Percentiles rank a stretch among this genome's conserved stretches.
Conservation (phyloP, 2,888 invertebrate species). For the Neoascia interrupta region DNA sequence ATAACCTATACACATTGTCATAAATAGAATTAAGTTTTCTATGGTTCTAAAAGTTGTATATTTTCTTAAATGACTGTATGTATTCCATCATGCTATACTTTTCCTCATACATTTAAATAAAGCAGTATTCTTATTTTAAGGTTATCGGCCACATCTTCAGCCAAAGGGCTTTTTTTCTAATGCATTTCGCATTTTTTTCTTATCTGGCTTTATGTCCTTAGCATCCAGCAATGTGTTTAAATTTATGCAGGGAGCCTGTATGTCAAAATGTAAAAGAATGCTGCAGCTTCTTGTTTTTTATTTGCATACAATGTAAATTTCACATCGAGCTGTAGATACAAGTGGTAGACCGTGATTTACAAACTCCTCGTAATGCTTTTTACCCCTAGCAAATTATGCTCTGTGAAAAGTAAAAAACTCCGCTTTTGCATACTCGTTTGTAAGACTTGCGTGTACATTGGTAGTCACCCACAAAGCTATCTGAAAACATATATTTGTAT, state of each 20-base stretch:
- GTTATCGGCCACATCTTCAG: slow-evolving; percentile 2
- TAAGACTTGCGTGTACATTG: too few species aligned
- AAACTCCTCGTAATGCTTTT: slow-evolving; percentile 9
- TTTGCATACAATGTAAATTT: slow-evolving; percentile 53
- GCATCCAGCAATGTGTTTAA: slow-evolving; percentile 19
- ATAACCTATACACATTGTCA: too few species aligned
- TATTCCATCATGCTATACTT: too few species aligned
- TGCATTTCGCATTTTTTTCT: slow-evolving; percentile 13
- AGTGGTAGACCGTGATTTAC: slow-evolving; percentile 38
- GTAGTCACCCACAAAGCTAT: too few species aligned
- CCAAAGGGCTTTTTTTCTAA: slow-evolving; percentile 3
- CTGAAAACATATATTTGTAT: too few species aligned
- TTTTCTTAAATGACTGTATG: too few species aligned
- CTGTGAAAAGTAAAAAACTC: neutral
- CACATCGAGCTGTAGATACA: slow-evolving; percentile 35
- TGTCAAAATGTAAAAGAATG: slow-evolving; percentile 26
- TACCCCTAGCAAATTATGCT: slow-evolving; percentile 1
- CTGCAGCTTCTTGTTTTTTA: slow-evolving; percentile 31
- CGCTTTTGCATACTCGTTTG: too few species aligned
- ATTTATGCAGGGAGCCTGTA: slow-evolving; percentile 33
- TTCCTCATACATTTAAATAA: slow-evolving; percentile 7
- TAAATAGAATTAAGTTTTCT: too few species aligned
- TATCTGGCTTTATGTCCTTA: too few species aligned
- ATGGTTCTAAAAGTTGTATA: too few species aligned
- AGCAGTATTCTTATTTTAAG: slow-evolving; percentile 9